phyloP scores from a whole-genome alignment of 2,797 vertebrate genomes.

The Avahi laniger region DNA sequence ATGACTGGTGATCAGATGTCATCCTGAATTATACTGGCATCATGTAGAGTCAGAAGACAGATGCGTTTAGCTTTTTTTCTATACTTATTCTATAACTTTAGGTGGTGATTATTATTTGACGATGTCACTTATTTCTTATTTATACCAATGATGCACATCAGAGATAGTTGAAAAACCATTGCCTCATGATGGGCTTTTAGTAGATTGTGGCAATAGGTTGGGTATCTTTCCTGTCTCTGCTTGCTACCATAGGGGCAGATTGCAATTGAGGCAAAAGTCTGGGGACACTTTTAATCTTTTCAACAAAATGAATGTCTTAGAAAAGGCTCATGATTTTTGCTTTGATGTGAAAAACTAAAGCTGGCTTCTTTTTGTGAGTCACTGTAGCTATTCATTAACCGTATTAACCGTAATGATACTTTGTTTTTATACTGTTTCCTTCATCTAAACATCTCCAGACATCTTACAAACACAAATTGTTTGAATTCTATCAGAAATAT shows the following conservation, averaged over 20 bases:
- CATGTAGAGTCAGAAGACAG: background rate
- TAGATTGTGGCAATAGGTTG: background rate
- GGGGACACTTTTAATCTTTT: background rate
- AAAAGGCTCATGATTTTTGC: background rate
- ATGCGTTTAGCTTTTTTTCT: background rate
- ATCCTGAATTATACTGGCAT: background rate
- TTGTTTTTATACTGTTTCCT: background rate
- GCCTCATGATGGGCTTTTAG: background rate
- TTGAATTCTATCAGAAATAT: background rate
- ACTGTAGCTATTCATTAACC: background rate
- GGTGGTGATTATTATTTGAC: background rate
- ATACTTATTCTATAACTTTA: background rate
- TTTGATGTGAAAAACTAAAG: constrained; percentile 38
- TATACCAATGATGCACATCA: background rate
- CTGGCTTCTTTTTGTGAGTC: background rate
- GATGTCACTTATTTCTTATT: background rate
- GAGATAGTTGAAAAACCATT: background rate
- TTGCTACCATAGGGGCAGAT: background rate
- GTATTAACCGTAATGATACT: background rate
- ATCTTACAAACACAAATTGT: background rate
- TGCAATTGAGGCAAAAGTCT: background rate
- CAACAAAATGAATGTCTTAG: background rate
- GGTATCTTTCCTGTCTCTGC: background rate
- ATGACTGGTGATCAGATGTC: background rate
- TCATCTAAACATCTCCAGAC: background rate